Base-by-base conservation (phyloP, 2,113 vertebrate species). In the Tragelaphus strepsiceros region DNA sequence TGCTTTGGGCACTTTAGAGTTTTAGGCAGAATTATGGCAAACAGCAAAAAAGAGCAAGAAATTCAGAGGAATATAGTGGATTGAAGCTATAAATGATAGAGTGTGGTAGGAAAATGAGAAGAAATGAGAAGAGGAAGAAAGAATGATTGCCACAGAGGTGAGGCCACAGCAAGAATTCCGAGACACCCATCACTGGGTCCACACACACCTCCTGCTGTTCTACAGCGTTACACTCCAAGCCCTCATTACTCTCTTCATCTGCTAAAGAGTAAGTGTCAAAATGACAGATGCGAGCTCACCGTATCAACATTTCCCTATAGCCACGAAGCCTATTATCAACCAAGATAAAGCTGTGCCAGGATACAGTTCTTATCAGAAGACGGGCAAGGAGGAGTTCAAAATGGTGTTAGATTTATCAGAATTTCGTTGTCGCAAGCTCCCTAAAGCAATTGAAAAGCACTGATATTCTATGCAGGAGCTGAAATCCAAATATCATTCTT, bases 321-420 rank as follows among this genome's bases (percentile, higher is more conserved):
- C 88, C 95, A 91, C 0, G 0, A 88, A 97, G 49, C 5, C 95
- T 71, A 80, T 97, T 98, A 98, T 96, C 98, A 98, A 95, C 51
- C 96, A 5, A 95, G 96, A 98, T 98, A 98, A 98, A 98, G 94
- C 84, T 71, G 81, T 58, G 53, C 92, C 91, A 97, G 93, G 71
- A 98, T 98, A 97, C 35, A 90, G 96, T 98, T 97, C 96, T 98
- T 98, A 98, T 97, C 98, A 97, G 90, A 98, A 97, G 81, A 91
- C 0, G 8, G 91, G 83, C 89, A 96, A 97, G 59, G 77, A 97
- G 95, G 54, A 97, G 77, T 94, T 98, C 94, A 96, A 98, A 98
- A 98, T 59, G 85, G 86, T 82, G 74, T 95, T 80, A 97, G 95
- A 98, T 78, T 95, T 77, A 97, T 98, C 95, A 97, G 78, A 97